Percentiles rank a stretch among this genome's conserved stretches.
phyloP scores from a whole-genome alignment of 2,113 vertebrate genomes.

The Peucedramus taeniatus region DNA sequence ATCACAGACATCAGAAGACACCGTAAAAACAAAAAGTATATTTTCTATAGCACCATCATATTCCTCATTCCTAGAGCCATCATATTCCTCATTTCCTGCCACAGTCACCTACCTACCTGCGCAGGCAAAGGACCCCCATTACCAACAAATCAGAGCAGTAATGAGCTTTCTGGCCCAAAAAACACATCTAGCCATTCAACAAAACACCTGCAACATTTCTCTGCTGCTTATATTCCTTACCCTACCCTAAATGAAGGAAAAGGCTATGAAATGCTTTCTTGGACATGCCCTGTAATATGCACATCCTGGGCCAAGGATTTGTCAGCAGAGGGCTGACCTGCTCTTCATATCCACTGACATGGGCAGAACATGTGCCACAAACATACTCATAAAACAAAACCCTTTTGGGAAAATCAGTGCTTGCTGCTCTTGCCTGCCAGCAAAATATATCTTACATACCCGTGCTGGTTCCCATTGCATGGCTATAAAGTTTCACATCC shows the following conservation, averaged over 20 bases:
- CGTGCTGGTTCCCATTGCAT: neutral
- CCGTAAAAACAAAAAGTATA: rapidly evolving
- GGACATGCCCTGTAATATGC: neutral
- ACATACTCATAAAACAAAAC: neutral
- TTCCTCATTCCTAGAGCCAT: neutral
- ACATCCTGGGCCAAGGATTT: neutral
- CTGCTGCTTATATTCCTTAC: neutral
- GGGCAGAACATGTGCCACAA: rapidly evolving
- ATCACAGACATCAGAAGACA: too few relatives aligned
- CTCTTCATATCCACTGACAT: neutral
- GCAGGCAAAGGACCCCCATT: neutral
- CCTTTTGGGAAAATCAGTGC: neutral
- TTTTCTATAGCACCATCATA: neutral
- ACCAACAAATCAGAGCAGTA: neutral
- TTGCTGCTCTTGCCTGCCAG: neutral
- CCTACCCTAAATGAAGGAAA: neutral
- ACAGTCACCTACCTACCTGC: neutral
- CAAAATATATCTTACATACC: neutral
- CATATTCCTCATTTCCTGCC: neutral
- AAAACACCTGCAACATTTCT: neutral
- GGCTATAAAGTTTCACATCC: neutral
- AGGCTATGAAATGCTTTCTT: neutral
- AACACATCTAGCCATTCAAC: neutral
- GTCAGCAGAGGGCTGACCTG: neutral
- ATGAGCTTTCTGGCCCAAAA: neutral